Conservation (phyloP, 2,113 vertebrate species). For the Microtus ochrogaster region DNA sequence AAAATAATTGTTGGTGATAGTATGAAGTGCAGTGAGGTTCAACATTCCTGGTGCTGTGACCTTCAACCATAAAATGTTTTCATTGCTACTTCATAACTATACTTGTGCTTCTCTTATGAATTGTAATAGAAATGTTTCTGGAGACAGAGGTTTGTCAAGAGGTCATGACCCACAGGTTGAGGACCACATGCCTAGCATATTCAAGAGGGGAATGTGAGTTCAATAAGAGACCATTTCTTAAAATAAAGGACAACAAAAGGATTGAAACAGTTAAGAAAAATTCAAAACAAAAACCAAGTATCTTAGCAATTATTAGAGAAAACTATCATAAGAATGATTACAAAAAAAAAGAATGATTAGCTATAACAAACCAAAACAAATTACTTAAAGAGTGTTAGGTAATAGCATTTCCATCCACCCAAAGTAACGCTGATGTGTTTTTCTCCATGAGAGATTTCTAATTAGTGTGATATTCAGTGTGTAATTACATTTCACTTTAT, state of each 20-base stretch:
- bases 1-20: background rate
- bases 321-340: background rate
- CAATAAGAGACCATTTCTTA: background rate
- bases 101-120: background rate
- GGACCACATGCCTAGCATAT: background rate
- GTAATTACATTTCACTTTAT: conserved; percentile 57
- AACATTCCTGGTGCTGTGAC: background rate
- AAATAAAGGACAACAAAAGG: background rate
- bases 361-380: background rate
- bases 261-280: background rate
- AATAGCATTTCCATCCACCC: background rate
- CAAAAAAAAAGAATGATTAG: background rate
- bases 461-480: conserved; percentile 46
- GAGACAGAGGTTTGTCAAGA: background rate
- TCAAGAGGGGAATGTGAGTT: background rate
- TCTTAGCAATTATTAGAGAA: background rate
- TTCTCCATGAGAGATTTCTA: conserved; percentile 40
- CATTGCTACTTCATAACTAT: background rate
- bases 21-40: background rate
- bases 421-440: conserved; percentile 39
- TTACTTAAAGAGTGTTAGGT: conserved; percentile 36
- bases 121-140: background rate
- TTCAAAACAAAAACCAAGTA: background rate
- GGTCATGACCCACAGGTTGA: background rate
- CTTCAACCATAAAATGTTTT: background rate